Conservation (phyloP, 2,113 vertebrate species). For the Prionailurus bengalensis region DNA sequence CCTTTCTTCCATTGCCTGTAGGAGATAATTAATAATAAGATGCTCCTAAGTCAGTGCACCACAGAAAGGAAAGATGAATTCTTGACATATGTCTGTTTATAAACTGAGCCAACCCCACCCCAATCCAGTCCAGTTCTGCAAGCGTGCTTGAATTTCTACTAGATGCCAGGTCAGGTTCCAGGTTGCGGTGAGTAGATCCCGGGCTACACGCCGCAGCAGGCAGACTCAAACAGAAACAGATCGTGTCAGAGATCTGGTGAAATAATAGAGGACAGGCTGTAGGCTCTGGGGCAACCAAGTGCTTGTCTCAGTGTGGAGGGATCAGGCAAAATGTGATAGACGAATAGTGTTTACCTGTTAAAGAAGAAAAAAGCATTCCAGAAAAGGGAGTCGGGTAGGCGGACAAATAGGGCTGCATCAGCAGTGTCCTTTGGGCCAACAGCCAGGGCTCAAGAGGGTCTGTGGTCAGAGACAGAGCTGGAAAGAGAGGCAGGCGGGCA, state of each 20-base stretch:
- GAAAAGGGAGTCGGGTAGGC: neutral
- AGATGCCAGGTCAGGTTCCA: neutral
- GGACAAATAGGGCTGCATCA: neutral
- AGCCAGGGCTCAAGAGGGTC: neutral
- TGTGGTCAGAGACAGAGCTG: neutral
- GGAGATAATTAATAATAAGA: neutral
- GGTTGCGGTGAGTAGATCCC: neutral
- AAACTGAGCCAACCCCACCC: neutral
- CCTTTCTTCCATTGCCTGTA: neutral
- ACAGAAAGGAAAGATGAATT: neutral
- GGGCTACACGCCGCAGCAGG: neutral
- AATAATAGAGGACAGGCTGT: neutral
- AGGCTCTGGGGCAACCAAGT: neutral
- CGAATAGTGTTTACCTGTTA: neutral
- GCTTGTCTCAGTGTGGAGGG: neutral
- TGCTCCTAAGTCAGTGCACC: neutral
- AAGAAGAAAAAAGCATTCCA: neutral
- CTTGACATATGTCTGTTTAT: slow-evolving; percentile 5
- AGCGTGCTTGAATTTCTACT: neutral
- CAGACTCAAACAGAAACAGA: neutral
- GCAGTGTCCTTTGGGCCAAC: neutral
- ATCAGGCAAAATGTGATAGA: neutral
- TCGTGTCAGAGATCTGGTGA: neutral
- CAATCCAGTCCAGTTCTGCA: neutral
- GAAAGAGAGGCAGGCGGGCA: neutral